These are phyloP conservation scores for Pelagia noctiluca DNA, from an alignment of 30 jellyfish, hydroid and myxozoan species.

Conservation along the genomic window DNA sequence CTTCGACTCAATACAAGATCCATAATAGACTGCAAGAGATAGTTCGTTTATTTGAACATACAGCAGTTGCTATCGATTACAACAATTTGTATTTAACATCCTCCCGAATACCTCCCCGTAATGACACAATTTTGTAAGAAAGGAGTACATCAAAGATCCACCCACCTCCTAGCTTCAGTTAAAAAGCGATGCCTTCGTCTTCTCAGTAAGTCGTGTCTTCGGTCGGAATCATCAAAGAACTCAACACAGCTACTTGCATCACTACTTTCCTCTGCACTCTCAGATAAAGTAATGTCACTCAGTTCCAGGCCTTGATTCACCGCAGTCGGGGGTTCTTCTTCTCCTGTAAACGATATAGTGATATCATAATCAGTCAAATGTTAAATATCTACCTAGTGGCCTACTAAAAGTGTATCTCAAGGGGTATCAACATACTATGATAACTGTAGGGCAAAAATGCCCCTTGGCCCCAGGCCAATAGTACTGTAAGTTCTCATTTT, in stretches of 20 bases:
- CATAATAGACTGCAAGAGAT: not conserved
- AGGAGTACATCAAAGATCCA: not conserved
- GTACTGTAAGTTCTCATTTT: too few relatives aligned
- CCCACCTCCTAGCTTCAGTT: constrained; percentile 40
- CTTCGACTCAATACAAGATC: not conserved
- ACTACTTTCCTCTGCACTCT: constrained; percentile 61
- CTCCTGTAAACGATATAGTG: too few relatives aligned
- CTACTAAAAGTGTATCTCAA: too few relatives aligned
- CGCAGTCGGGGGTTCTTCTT: not conserved
- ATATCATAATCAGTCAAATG: too few relatives aligned
- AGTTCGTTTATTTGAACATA: not conserved
- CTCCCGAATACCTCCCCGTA: not conserved
- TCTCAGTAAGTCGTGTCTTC: constrained; percentile 30
- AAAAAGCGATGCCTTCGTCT: constrained; percentile 26
- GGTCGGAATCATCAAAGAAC: constrained; percentile 46
- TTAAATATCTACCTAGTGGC: too few relatives aligned
- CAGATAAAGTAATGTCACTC: constrained; percentile 7
- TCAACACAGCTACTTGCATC: constrained; percentile 49
- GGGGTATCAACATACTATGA: too few relatives aligned
- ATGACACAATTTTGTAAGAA: not conserved
- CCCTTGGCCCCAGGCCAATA: too few relatives aligned
- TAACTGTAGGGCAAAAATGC: too few relatives aligned
- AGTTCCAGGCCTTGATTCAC: not conserved
- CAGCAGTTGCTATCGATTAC: not conserved
- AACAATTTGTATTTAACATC: not conserved